Percentiles rank a stretch among this genome's conserved stretches.
These are phyloP conservation scores for Ceyx cyanopectus DNA, from an alignment of 2,113 vertebrate genomes.

Conservation along the genomic window DNA sequence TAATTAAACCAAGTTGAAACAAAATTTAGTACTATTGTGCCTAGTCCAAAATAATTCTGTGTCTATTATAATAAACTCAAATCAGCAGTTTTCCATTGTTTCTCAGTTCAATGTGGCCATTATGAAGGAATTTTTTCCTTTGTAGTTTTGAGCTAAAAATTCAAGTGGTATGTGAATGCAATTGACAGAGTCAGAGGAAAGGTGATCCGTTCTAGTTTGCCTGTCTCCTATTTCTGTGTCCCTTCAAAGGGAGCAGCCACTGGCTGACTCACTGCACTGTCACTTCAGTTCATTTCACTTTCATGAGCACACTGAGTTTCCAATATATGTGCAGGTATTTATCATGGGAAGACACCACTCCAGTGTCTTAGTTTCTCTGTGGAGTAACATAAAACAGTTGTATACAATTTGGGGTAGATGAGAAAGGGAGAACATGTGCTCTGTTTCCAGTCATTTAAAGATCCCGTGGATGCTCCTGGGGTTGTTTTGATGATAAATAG, in stretches of 20 bases:
- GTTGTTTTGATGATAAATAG: neutral
- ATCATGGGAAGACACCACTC: neutral
- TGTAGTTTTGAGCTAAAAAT: neutral
- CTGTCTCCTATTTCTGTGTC: accelerated
- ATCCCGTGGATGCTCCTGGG: neutral
- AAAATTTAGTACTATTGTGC: neutral
- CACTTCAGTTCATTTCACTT: neutral
- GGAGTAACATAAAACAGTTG: neutral
- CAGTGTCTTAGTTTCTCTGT: neutral
- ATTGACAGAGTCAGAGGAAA: neutral
- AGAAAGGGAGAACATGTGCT: neutral
- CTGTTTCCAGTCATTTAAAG: neutral
- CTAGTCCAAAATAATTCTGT: neutral
- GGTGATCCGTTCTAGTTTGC: neutral
- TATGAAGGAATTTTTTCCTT: neutral
- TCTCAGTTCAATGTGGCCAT: neutral
- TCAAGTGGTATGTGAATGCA: neutral
- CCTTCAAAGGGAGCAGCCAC: neutral
- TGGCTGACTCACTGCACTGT: neutral
- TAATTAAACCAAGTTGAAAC: conserved; percentile 25
- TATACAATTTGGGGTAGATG: neutral
- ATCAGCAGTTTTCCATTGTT: conserved; percentile 31
- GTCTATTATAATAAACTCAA: neutral
- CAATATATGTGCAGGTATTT: accelerated
- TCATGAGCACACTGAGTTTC: neutral